Conservation (phyloP, 2,113 vertebrate species). For the Rhineura floridana region DNA sequence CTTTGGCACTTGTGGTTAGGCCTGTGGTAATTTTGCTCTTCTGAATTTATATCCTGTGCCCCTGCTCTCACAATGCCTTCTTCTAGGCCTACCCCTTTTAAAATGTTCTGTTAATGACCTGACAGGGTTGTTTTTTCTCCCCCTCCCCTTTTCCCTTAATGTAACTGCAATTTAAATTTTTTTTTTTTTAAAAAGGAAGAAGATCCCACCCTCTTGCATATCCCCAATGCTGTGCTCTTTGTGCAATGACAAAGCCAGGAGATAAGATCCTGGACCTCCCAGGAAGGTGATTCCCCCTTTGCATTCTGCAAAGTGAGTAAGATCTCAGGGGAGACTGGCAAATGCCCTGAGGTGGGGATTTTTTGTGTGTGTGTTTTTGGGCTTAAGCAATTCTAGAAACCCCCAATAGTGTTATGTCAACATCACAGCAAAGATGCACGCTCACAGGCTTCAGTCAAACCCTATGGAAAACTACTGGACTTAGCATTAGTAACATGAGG, state of each 20-base stretch:
- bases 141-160: no score
- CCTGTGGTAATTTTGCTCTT: no score
- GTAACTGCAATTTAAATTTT: no score
- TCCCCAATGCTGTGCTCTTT: no score
- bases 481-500: neutral
- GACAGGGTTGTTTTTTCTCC: no score
- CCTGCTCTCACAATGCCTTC: no score
- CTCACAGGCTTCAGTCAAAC: neutral
- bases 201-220: no score
- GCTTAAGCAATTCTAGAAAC: constrained; percentile 12
- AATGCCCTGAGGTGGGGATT: neutral
- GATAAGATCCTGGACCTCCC: neutral
- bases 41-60: no score
- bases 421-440: neutral
- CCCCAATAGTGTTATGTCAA: neutral
- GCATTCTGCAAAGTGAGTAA: neutral
- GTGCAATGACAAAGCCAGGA: neutral
- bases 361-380: neutral
- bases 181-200: no score
- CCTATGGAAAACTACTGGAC: neutral
- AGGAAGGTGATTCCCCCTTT: neutral
- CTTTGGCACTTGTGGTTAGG: no score
- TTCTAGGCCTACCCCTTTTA: no score
- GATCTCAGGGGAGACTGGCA: neutral
- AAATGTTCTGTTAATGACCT: no score